Evolutionary conservation across 2,888 invertebrate genomes (phyloP).

Genomic region (Aricia artaxerxes): DNA sequence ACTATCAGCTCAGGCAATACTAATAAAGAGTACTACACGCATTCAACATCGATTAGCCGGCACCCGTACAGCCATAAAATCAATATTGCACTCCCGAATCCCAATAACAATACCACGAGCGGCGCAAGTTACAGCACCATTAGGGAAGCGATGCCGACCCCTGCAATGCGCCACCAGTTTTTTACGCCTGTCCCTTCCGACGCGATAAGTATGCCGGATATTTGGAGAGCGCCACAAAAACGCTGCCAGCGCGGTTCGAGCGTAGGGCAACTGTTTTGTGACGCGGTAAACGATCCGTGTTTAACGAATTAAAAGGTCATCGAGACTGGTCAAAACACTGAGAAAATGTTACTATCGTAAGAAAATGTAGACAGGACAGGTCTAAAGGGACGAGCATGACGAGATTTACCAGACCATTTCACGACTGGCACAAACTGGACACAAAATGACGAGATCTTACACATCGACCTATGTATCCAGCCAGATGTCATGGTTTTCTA

Average conservation of each 20-base stretch:
- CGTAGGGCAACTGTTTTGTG: neutral
- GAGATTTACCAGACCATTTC: too few relatives aligned
- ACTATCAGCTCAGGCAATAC: neutral
- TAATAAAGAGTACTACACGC: neutral
- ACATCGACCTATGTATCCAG: too few relatives aligned
- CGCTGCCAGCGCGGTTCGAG: neutral
- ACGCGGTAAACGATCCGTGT: neutral
- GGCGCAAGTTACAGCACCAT: slow-evolving; percentile 13
- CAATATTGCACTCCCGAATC: neutral
- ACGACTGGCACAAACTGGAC: too few relatives aligned
- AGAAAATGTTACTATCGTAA: neutral
- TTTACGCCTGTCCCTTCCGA: slow-evolving; percentile 25
- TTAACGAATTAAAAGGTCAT: neutral
- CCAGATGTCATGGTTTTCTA: too few relatives aligned
- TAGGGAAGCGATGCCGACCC: slow-evolving; percentile 18
- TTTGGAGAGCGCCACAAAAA: slow-evolving; percentile 20
- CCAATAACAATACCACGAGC: slow-evolving; percentile 7
- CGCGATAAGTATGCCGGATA: slow-evolving; percentile 22
- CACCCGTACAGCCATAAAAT: neutral
- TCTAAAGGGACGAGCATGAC: too few relatives aligned
- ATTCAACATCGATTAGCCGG: slow-evolving; percentile 4
- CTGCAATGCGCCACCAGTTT: slow-evolving; percentile 29
- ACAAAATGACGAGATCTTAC: too few relatives aligned
- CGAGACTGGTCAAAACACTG: neutral
- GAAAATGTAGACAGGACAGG: neutral